phyloP scores from a whole-genome alignment of 2,888 invertebrate genomes.

The Lottia scabra region DNA sequence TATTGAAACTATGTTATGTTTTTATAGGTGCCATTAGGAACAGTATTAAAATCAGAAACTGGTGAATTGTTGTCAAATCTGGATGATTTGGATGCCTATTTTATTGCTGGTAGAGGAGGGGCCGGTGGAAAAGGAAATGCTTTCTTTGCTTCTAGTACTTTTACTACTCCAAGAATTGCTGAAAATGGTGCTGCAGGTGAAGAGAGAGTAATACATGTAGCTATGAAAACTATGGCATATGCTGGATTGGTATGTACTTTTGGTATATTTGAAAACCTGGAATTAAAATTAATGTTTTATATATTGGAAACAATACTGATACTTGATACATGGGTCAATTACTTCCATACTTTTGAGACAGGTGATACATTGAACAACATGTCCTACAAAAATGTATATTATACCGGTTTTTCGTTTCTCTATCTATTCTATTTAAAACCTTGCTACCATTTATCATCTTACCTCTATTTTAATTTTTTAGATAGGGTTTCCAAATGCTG shows the following conservation, averaged over 20 bases:
- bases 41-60: constrained; percentile 75
- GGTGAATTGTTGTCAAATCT: constrained; percentile 80
- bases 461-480: no score
- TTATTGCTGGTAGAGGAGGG: constrained; percentile 94
- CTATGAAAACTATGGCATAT: constrained; percentile 93
- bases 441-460: no score
- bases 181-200: constrained; percentile 92
- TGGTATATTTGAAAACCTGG: background rate
- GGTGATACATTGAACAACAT: background rate
- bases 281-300: no score
- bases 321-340: no score
- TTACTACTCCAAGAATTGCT: constrained; percentile 84
- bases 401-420: background rate
- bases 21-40: constrained; percentile 83
- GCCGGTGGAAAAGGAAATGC: constrained; percentile 95
- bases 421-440: no score
- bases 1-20: no score
- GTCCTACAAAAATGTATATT: no score
- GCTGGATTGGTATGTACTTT: constrained; percentile 75
- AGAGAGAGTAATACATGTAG: constrained; percentile 74
- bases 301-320: no score
- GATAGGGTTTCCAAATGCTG: constrained; percentile 90
- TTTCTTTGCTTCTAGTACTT: constrained; percentile 85
- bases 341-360: no score
- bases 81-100: constrained; percentile 78